Conservation (phyloP, 2,888 invertebrate species). For the Macaria liturata region DNA sequence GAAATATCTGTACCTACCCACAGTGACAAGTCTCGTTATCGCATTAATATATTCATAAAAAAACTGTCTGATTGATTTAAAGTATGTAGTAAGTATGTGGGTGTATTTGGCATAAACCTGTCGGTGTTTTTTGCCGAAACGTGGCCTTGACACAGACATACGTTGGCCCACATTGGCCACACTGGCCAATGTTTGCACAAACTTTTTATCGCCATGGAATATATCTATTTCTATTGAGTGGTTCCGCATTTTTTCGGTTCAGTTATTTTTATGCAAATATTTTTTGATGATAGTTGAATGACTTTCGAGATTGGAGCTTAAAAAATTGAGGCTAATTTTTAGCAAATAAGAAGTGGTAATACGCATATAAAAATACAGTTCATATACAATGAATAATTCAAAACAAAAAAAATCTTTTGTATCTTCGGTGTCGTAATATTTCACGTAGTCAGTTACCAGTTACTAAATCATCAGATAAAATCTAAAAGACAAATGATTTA, state of each 20-base stretch:
- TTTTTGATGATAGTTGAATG: slow-evolving; percentile 9
- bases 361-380: too few species aligned
- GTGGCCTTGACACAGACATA: slow-evolving; percentile 65
- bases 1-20: background rate
- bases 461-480: background rate
- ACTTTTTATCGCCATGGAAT: background rate
- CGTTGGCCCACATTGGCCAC: slow-evolving; percentile 43
- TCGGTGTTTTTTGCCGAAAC: slow-evolving; percentile 70
- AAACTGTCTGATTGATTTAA: slow-evolving; percentile 53
- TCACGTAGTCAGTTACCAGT: background rate
- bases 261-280: slow-evolving; percentile 10
- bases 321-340: too few species aligned
- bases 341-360: too few species aligned
- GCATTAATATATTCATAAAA: slow-evolving; percentile 26
- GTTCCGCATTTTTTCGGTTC: background rate
- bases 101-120: slow-evolving; percentile 66
- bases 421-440: too few species aligned
- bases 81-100: slow-evolving; percentile 43
- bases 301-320: background rate
- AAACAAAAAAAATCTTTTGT: too few species aligned
- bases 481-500: slow-evolving; percentile 6
- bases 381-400: too few species aligned
- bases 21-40: slow-evolving; percentile 15
- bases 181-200: slow-evolving; percentile 32
- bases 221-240: background rate